Evolutionary conservation across 92 coral and sea anemone genomes (phyloP).

Genomic region (Metridium senile): DNA sequence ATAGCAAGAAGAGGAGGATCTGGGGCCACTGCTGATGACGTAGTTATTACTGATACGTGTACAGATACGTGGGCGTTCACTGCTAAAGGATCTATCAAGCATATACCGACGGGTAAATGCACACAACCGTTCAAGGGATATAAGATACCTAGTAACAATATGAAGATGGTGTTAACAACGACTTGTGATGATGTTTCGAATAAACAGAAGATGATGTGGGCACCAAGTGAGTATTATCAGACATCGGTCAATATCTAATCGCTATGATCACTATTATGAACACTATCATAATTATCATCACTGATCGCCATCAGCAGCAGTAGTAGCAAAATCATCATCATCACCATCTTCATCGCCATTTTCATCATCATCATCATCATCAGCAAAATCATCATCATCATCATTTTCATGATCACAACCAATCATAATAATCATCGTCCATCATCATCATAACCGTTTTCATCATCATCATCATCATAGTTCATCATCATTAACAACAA

Average conservation of each 20-base stretch:
- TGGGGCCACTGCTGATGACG: constrained; percentile 67
- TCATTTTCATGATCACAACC: too few relatives aligned
- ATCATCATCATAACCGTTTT: too few relatives aligned
- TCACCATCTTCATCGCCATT: too few relatives aligned
- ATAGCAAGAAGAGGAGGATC: constrained; percentile 56
- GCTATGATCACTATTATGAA: too few relatives aligned
- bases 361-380: too few relatives aligned
- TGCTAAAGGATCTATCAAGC: constrained; percentile 70
- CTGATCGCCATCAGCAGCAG: too few relatives aligned
- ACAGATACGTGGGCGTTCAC: constrained; percentile 81
- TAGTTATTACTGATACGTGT: constrained; percentile 60
- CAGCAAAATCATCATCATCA: too few relatives aligned
- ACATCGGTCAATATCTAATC: background rate
- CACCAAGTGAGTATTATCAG: constrained; percentile 78
- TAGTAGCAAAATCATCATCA: too few relatives aligned
- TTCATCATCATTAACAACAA: too few relatives aligned
- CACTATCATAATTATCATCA: too few relatives aligned
- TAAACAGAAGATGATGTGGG: constrained; percentile 79
- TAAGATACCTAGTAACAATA: constrained; percentile 58
- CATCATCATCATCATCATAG: too few relatives aligned
- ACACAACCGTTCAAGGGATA: constrained; percentile 41
- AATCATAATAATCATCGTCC: too few relatives aligned
- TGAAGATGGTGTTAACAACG: constrained; percentile 55
- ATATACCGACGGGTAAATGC: constrained; percentile 57
- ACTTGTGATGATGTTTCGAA: constrained; percentile 62